A percentile compares a stretch with the other conserved stretches of the same genome.
These are phyloP conservation scores for Ceratosolen fusciceps DNA, from an alignment of 1,140 invertebrate genomes.

Conservation along the genomic window DNA sequence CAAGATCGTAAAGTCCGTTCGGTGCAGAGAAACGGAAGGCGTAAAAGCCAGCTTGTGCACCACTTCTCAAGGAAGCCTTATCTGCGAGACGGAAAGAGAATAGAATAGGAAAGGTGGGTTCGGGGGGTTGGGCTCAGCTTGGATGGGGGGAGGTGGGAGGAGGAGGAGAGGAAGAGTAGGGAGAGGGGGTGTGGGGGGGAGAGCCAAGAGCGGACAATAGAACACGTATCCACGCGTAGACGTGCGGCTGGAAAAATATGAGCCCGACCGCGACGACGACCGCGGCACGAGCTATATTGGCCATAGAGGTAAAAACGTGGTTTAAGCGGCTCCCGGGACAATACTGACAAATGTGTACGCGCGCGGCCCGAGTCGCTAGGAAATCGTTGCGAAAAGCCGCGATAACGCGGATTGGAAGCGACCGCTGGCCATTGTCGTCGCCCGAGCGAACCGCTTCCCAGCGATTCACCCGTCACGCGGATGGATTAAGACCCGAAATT, in stretches of 20 bases:
- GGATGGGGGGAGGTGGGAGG: neutral
- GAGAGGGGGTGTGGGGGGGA: neutral
- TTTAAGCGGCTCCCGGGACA: neutral
- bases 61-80: conserved; percentile 6
- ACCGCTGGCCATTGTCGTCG: neutral
- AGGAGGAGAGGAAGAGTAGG: neutral
- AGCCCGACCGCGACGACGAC: neutral
- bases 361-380: neutral
- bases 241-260: neutral
- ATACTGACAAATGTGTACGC: neutral
- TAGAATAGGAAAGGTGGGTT: neutral
- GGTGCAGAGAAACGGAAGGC: neutral
- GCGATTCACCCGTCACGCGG: too few relatives aligned
- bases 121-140: too few relatives aligned
- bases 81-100: neutral
- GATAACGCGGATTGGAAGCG: conserved; percentile 1
- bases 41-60: neutral
- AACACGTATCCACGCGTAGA: neutral
- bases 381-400: conserved; percentile 13
- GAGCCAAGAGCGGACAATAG: too few relatives aligned
- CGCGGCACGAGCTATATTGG: conserved; percentile 17
- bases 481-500: too few relatives aligned
- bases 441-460: neutral
- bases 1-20: neutral
- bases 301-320: conserved; percentile 23